Evolutionary conservation across 2,888 invertebrate species (phyloP), one percentile per base, ranked within the genome.

Genomic region (Linnaemya tessellans): DNA sequence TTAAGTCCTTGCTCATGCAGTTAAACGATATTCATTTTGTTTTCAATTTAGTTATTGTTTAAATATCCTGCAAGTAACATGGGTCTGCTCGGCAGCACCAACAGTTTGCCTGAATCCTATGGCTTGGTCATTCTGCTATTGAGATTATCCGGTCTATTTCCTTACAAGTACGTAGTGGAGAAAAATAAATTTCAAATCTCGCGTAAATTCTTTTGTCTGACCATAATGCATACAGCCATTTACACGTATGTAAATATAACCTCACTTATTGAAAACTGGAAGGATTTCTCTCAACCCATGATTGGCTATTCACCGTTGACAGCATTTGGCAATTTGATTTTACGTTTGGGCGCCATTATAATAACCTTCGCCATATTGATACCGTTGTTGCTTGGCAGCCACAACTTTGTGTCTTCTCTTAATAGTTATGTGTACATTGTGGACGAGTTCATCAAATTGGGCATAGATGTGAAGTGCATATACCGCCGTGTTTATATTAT

Each of bases 241-340:
- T 90, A 87, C 71, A 58, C 84, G 11, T 89, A 88, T 71, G 88
- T 90, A 0, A 90, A 90, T 58, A 18, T 81, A 0, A 85, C 77
- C 0, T 51, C 88, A 5, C 38, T 90, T 3, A 4, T 84, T 9
- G 77, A 71, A 3, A 88, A 88, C 54, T 87, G 88, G 83, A 58
- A 49, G 1, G 64, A 80, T 18, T 89, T 87, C 67, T 84, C 86
- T 0, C 88, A 89, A 3, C 90, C 90, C 0, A 85, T 89, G 25
- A 80, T 88, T 20, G 87, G 87, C 1, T 54, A 88, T 20, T 89
- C 87, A 0, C 18, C 74, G 0, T n/a, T 90, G 51, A 82, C 87
- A 0, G 51, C 87, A 1, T 78, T 84, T 11, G 88, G 87, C 7
- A 89, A 88, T 64, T 58, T 89, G 4, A 8, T 86, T 22, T 65